Evolutionary conservation across 1,140 invertebrate species (phyloP), one percentile per base, ranked within the genome.

Genomic region (Heliconius hermathena): DNA sequence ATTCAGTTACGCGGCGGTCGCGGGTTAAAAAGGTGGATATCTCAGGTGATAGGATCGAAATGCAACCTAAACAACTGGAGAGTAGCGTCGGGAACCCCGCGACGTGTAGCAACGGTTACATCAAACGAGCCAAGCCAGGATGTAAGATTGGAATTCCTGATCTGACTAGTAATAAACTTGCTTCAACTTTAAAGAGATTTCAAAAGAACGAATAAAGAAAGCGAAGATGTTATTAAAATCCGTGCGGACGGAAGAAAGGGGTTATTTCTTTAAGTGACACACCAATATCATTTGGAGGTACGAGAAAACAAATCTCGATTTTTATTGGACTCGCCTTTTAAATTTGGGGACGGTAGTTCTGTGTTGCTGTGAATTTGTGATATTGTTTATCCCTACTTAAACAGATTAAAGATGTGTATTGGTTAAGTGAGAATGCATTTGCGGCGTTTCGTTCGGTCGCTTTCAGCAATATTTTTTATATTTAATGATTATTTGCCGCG

Each of bases 141-240:
- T 91, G 89, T 89, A 84, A 90, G 89, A 92, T 91, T 90, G 91
- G 89, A 91, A 91, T 92, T 91, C 90, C 91, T 92, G 92, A 93
- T 92, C 90, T 88, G 92, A 92, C 90, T 92, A 92, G 91, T 87
- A 93, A 93, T 93, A 93, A 93, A 92, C 87, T 92, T 89, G 89
- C 89, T 89, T 85, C 84, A 90, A 84, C 83, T 92, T 92, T 90
- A 92, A 92, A 90, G 88, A 88, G 88, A 90, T 92, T 90, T 92
- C 89, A 92, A 92, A 92, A 93, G 89, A 91, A 91, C 86, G 89
- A 88, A 92, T 92, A 91, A 91, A 92, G 89, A 91, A 90, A 89
- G 81, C 89, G 82, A 87, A 90, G 88, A 92, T 90, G 89, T 92
- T 93, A 92, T 92, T 91, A 91, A 93, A 92, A 91, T 90, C 84